phyloP scores from a whole-genome alignment of 2,797 vertebrate species.

The Psittacula echo region DNA sequence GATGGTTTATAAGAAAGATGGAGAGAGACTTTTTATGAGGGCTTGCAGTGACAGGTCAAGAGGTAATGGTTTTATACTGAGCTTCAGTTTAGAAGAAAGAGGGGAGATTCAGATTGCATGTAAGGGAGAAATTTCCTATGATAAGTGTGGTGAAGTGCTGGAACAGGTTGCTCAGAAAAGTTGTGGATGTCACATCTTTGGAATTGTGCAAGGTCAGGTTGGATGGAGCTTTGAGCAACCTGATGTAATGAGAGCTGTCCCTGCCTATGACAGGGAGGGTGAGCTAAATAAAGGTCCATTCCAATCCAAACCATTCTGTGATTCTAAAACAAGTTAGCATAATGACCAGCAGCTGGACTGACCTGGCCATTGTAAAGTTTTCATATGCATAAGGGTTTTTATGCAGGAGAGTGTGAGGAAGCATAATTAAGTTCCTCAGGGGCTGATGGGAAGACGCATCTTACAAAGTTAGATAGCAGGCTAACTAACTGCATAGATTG shows the following conservation, averaged over 20 bases:
- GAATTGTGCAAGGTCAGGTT: neutral
- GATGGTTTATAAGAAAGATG: neutral
- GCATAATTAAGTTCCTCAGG: neutral
- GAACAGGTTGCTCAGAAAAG: neutral
- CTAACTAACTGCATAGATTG: neutral
- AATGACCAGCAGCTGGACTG: neutral
- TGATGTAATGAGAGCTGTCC: neutral
- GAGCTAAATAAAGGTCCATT: neutral
- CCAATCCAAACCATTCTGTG: neutral
- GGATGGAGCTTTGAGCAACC: neutral
- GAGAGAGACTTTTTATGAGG: neutral
- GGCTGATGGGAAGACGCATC: neutral
- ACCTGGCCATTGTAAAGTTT: neutral
- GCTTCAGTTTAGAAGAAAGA: neutral
- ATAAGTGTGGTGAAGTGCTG: neutral
- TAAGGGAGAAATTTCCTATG: neutral
- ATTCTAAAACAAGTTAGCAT: neutral
- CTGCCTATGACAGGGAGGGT: accelerated
- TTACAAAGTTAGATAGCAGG: neutral
- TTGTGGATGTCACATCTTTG: accelerated
- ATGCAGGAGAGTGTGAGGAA: neutral
- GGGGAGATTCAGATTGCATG: neutral
- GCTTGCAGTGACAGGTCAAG: neutral
- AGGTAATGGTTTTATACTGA: neutral
- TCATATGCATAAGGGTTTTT: accelerated